Conservation (phyloP, 2,113 vertebrate genomes). For the Numenius arquata region DNA sequence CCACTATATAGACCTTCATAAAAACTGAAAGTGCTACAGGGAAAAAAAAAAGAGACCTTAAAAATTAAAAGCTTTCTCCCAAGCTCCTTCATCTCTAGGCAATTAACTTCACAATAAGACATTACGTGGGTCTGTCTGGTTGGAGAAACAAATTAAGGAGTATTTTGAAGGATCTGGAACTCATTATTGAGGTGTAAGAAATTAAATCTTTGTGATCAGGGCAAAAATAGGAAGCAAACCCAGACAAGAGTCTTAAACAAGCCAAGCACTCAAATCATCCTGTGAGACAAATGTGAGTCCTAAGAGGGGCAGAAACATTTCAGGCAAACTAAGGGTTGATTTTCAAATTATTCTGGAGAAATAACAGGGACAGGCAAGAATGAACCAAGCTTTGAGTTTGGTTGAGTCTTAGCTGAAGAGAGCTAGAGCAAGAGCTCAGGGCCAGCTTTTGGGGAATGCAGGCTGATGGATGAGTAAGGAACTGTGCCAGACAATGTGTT, state of each 20-base stretch:
- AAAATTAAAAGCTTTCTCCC: neutral
- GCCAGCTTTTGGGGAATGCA: neutral
- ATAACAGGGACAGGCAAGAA: neutral
- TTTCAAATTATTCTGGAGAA: neutral
- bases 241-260: slow-evolving; percentile 10
- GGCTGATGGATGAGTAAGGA: neutral
- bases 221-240: neutral
- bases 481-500: neutral
- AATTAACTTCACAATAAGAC: neutral
- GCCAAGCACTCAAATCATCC: neutral
- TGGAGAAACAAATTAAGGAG: neutral
- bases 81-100: neutral
- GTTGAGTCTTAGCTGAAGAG: neutral
- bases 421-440: neutral
- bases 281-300: neutral
- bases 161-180: slow-evolving; percentile 11
- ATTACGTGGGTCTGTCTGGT: neutral
- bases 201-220: slow-evolving; percentile 2
- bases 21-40: neutral
- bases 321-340: neutral
- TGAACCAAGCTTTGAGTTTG: neutral
- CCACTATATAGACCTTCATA: neutral
- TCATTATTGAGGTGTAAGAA: neutral
- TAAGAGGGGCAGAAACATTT: neutral
- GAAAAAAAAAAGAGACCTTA: neutral